Evolutionary conservation across 2,797 vertebrate genomes (phyloP).

Genomic region (Semaprochilodus insignis): DNA sequence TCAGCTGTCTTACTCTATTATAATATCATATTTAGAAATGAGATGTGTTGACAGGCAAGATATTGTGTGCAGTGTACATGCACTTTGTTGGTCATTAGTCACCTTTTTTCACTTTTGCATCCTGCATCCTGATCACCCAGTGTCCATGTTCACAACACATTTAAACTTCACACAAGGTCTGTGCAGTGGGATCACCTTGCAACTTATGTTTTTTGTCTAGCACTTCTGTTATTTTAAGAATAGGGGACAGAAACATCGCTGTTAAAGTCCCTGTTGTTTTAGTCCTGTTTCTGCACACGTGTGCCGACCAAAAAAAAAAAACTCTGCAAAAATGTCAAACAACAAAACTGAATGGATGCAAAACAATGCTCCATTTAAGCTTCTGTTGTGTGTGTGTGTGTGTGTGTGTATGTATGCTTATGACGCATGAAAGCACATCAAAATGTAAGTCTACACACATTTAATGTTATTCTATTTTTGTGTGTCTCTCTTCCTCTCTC

Average conservation of each 20-base stretch:
- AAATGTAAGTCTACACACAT: slow-evolving; percentile 77
- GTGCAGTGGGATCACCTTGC: neutral
- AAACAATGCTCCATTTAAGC: slow-evolving; percentile 66
- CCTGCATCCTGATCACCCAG: slow-evolving; percentile 25
- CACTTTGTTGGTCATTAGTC: neutral
- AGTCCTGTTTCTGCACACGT: slow-evolving; percentile 25
- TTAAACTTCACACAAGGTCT: neutral
- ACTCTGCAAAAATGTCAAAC: slow-evolving; percentile 30
- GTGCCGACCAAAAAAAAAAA: neutral
- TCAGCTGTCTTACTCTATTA: too few species aligned
- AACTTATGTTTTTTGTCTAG: neutral
- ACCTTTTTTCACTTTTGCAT: neutral
- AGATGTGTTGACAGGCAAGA: neutral
- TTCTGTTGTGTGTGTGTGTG: slow-evolving; percentile 72
- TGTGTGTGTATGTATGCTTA: slow-evolving; percentile 50
- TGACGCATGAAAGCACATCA: slow-evolving; percentile 83
- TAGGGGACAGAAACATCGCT: neutral
- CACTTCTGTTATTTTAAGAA: neutral
- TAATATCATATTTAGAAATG: neutral
- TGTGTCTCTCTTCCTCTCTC: slow-evolving; percentile 65
- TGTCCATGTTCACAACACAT: neutral
- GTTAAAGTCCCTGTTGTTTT: slow-evolving; percentile 8
- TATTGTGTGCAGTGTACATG: neutral
- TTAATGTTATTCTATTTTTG: slow-evolving; percentile 82
- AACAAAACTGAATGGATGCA: slow-evolving; percentile 72